These are phyloP conservation scores for Clivina fossor DNA, from an alignment of 2,888 invertebrate genomes.

Conservation along the genomic window DNA sequence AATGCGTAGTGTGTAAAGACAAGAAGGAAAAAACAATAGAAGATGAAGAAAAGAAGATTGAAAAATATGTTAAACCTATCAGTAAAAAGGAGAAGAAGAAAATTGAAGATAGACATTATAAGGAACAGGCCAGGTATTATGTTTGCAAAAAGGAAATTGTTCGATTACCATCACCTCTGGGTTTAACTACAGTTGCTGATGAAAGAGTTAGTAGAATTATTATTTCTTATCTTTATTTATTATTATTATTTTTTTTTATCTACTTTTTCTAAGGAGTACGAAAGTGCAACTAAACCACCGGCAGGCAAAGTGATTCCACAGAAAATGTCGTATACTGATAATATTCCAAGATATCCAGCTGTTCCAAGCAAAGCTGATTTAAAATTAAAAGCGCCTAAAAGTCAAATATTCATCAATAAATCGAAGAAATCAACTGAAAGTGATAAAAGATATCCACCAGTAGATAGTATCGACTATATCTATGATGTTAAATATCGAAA, in stretches of 20 bases:
- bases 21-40: conserved; percentile 11
- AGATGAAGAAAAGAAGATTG: conserved; percentile 12
- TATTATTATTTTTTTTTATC: too few relatives aligned
- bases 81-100: conserved; percentile 40
- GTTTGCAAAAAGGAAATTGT: conserved; percentile 47
- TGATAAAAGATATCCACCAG: neutral
- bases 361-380: conserved; percentile 45
- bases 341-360: conserved; percentile 44
- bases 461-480: conserved; percentile 25
- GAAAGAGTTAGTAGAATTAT: conserved; percentile 37
- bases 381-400: conserved; percentile 47
- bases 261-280: too few relatives aligned
- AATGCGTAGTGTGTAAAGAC: conserved; percentile 16
- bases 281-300: neutral
- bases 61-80: conserved; percentile 43
- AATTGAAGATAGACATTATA: conserved; percentile 41
- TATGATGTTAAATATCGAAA: conserved; percentile 14
- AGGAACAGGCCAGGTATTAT: conserved; percentile 39
- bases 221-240: too few relatives aligned
- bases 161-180: conserved; percentile 44
- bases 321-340: conserved; percentile 45
- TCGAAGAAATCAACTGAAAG: conserved; percentile 24
- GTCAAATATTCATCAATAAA: conserved; percentile 50
- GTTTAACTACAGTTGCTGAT: conserved; percentile 37
- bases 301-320: conserved; percentile 46